Evolutionary conservation across 1,140 invertebrate species (phyloP), one percentile per base, ranked within the genome.

Genomic region (Tetragnatha versicolor): DNA sequence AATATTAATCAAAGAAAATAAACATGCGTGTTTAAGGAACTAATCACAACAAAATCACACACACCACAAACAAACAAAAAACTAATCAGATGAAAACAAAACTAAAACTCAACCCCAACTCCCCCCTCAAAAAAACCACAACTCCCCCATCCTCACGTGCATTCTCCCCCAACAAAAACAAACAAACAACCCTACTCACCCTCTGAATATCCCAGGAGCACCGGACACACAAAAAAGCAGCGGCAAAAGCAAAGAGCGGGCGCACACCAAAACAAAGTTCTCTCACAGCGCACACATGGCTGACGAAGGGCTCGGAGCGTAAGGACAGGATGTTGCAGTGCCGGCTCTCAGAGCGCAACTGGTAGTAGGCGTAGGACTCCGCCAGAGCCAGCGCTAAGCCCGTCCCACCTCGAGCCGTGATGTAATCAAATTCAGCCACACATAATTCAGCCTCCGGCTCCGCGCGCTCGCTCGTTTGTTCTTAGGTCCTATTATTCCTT

Each of bases 381-480:
- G 53, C 51, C 22, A 63, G 60, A 33, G 58, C 72, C 39, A 45
- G 42, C 42, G 39, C 37, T 58, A 63, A 63, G 58, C 42, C 72
- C 39, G 42, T 49, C 72, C 72, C 42, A 61, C 72, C 58, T 47
- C 14, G 20, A 51, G 53, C 72, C 39, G 72, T 75, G 58, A 75
- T 75, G 72, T 75, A 75, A 75, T 75, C 72, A 51, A 75, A 63
- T 63, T 61, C 58, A 75, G 33, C 72, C 58, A 75, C 72, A 75
- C 72, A 75, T 63, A 49, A 75, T 61, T 75, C 45, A 61, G 72
- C 72, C 72, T 47, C 58, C 58, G 69, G 69, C 51, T n/a, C 33
- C 33, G 27, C 35, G 35, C 69, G 51, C 35, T 72, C 69, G 51
- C 69, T 72, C 72, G 55, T 63, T 75, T 63, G 55, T 75, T 63